phyloP scores from a whole-genome alignment of 2,797 vertebrate genomes.

The Sciurus carolinensis region DNA sequence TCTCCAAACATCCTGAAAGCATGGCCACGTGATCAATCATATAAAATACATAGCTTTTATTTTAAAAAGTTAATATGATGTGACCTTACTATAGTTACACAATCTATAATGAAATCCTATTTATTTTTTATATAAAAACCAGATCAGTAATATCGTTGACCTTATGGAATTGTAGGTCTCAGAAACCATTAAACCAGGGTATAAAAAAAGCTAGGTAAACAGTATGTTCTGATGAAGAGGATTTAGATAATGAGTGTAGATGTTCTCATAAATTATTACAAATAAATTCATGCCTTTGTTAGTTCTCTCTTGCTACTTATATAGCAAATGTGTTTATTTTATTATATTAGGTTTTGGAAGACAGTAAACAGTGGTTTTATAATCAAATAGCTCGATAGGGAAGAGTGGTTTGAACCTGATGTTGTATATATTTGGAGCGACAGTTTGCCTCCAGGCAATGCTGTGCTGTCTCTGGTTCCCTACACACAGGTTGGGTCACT shows the following conservation, averaged over 20 bases:
- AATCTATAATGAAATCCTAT: not conserved
- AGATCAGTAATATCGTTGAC: slow-evolving; percentile 39
- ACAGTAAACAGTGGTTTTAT: slow-evolving; percentile 65
- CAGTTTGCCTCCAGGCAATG: slow-evolving; percentile 26
- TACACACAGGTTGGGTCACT: slow-evolving; percentile 18
- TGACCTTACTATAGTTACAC: not conserved
- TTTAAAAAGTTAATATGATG: not conserved
- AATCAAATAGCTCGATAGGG: slow-evolving; percentile 44
- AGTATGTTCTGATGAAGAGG: slow-evolving; percentile 3
- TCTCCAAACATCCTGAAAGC: slow-evolving; percentile 23
- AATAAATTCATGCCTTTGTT: slow-evolving; percentile 37
- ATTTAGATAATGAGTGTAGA: slow-evolving; percentile 30
- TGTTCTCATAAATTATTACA: slow-evolving; percentile 14
- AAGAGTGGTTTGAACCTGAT: slow-evolving; percentile 35
- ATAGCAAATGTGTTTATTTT: slow-evolving; percentile 64
- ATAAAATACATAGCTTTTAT: not conserved
- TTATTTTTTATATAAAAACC: slow-evolving; percentile 52
- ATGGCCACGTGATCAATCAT: not conserved
- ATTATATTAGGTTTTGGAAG: slow-evolving; percentile 66
- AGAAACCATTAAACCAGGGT: slow-evolving; percentile 47
- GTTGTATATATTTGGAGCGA: not conserved
- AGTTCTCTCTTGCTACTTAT: slow-evolving; percentile 25
- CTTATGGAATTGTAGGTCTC: not conserved
- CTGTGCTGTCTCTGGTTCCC: not conserved
- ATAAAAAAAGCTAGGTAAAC: slow-evolving; percentile 62